These are phyloP conservation scores for Lethocerus indicus DNA, from an alignment of 1,140 invertebrate genomes.

Conservation along the genomic window DNA sequence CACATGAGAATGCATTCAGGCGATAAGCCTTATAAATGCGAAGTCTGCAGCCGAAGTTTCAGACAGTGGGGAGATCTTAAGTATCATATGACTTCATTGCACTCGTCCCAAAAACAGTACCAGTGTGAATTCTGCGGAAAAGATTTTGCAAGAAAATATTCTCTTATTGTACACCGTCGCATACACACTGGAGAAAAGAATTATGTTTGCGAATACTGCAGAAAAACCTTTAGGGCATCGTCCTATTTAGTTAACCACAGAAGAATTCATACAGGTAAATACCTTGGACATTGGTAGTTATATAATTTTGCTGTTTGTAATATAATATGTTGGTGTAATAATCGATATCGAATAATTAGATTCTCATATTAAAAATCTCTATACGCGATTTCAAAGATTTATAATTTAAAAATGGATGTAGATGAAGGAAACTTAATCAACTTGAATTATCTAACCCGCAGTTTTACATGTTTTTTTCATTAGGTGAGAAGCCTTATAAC, in stretches of 20 bases:
- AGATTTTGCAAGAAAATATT: constrained; percentile 84
- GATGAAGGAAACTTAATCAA: not conserved
- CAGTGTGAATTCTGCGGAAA: constrained; percentile 85
- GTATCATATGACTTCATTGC: constrained; percentile 72
- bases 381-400: not conserved
- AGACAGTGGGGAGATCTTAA: constrained; percentile 80
- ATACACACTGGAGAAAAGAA: constrained; percentile 83
- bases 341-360: not conserved
- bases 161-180: constrained; percentile 72
- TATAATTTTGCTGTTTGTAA: too few species aligned
- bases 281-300: too few species aligned
- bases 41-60: constrained; percentile 56
- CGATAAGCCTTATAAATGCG: constrained; percentile 64
- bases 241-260: constrained; percentile 73
- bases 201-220: constrained; percentile 73
- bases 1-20: constrained; percentile 57
- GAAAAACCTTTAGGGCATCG: constrained; percentile 66
- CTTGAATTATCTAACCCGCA: not conserved
- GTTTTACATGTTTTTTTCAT: not conserved
- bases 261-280: constrained; percentile 80
- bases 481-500: constrained; percentile 50
- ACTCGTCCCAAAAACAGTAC: constrained; percentile 63
- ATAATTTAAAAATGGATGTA: not conserved
- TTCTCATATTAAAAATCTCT: not conserved
- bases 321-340: not conserved